Evolutionary conservation across 2,113 vertebrate species (phyloP).

Genomic region (Bos taurus): ARS-UCD2.0 NC_037335.1:100965001-100965500

Average conservation of each 20-base stretch:
- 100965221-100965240: background rate
- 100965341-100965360: background rate
- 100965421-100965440: background rate
- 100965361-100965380: background rate
- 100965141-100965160: background rate
- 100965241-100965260: background rate
- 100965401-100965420: background rate
- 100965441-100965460: background rate
- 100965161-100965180: background rate
- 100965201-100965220: background rate
- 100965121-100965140: background rate
- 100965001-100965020: background rate
- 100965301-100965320: background rate
- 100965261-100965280: background rate
- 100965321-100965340: background rate
- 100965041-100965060: background rate
- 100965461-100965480: background rate
- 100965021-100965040: background rate
- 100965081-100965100: background rate
- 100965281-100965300: background rate
- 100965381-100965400: background rate
- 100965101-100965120: background rate
- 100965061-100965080: background rate
- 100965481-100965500: background rate
- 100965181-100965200: background rate